These are phyloP conservation scores for Drosophila emarginata DNA, from an alignment of 2,888 invertebrate species.

Conservation along the genomic window DNA sequence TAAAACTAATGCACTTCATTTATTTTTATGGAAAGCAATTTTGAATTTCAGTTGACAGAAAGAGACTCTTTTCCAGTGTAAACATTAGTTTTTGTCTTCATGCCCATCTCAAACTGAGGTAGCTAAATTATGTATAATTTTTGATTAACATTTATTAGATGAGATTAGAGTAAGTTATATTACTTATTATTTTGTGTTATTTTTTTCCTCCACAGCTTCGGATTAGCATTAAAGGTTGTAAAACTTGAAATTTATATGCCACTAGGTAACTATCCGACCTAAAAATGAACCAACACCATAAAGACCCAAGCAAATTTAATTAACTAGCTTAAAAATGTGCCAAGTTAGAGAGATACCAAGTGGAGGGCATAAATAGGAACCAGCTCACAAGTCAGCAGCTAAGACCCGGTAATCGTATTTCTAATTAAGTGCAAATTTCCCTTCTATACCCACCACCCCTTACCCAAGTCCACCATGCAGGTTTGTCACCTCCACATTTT, in stretches of 20 bases:
- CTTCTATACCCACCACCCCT: conserved; percentile 16
- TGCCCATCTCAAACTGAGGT: too few relatives aligned
- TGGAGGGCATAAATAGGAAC: background rate
- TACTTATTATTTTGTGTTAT: background rate
- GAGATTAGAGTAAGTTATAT: background rate
- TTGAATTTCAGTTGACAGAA: too few relatives aligned
- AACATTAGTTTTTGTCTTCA: background rate
- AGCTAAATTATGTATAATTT: background rate
- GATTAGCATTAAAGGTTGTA: background rate
- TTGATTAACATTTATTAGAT: background rate
- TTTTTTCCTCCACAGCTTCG: background rate
- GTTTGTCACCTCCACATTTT: conserved; percentile 5
- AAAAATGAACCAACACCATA: background rate
- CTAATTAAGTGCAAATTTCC: conserved; percentile 73
- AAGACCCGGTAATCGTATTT: conserved; percentile 70
- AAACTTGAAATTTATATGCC: conserved; percentile 3
- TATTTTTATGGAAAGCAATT: background rate
- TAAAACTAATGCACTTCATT: background rate
- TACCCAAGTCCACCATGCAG: conserved; percentile 17
- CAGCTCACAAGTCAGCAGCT: conserved; percentile 53
- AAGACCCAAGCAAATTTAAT: conserved; percentile 35
- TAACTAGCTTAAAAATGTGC: conserved; percentile 47
- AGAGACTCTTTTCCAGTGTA: background rate
- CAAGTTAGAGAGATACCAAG: conserved; percentile 39
- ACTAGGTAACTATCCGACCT: background rate